Conservation (phyloP, 2,797 vertebrate species). For the Danio kyathit region DNA sequence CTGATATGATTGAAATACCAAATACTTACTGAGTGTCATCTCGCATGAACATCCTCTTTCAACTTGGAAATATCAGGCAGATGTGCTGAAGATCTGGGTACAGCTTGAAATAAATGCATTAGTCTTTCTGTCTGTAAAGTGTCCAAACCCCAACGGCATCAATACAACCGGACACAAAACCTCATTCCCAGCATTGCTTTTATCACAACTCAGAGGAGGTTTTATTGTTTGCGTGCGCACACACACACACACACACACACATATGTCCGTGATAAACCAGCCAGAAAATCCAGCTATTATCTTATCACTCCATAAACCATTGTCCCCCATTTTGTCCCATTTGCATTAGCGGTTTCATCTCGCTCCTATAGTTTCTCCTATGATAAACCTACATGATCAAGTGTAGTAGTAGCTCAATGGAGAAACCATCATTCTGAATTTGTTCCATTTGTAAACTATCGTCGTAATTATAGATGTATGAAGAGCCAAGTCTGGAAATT, state of each 20-base stretch:
- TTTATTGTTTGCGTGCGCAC: neutral
- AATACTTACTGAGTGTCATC: too few relatives aligned
- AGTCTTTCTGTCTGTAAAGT: slow-evolving; percentile 21
- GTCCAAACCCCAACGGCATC: slow-evolving; percentile 11
- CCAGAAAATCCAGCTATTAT: neutral
- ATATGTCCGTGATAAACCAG: neutral
- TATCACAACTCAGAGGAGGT: slow-evolving; percentile 14
- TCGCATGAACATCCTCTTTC: too few relatives aligned
- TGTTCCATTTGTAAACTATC: slow-evolving; percentile 8
- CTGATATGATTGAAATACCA: too few relatives aligned
- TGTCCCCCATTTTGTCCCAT: neutral
- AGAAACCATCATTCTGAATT: slow-evolving; percentile 12
- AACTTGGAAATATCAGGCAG: too few relatives aligned
- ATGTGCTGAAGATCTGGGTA: too few relatives aligned
- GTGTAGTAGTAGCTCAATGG: neutral
- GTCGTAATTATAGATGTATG: slow-evolving; percentile 18
- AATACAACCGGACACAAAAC: neutral
- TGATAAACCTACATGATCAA: neutral
- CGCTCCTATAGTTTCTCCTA: neutral
- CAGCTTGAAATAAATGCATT: neutral
- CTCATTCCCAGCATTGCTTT: neutral
- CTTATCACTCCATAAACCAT: neutral
- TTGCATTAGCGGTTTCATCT: neutral
- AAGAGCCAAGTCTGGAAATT: slow-evolving; percentile 38
- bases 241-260: neutral